Evolutionary conservation across 2,113 vertebrate species (phyloP).

Genomic region (Tyrannus savana): DNA sequence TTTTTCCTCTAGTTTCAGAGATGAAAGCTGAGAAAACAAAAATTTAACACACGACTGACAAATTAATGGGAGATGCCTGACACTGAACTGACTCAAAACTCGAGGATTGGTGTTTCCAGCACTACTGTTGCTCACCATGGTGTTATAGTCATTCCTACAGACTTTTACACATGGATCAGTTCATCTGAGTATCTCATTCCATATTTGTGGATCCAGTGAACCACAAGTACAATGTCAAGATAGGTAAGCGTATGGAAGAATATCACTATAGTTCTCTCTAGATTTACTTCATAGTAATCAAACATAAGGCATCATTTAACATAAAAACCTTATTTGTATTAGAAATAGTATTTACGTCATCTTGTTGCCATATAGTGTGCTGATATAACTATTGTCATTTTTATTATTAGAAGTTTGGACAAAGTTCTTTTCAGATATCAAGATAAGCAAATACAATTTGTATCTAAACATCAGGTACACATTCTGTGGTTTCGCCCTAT

Average conservation of each 20-base stretch:
- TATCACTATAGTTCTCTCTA: neutral
- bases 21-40: neutral
- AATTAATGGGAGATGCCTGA: neutral
- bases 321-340: neutral
- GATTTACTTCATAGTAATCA: neutral
- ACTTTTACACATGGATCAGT: neutral
- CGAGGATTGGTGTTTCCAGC: neutral
- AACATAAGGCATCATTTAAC: neutral
- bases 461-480: neutral
- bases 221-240: neutral
- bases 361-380: neutral
- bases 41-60: neutral
- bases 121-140: neutral
- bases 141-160: neutral
- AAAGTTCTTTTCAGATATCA: neutral
- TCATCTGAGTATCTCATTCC: neutral
- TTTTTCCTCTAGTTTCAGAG: neutral
- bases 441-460: neutral
- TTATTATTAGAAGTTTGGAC: neutral
- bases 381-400: neutral
- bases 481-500: neutral
- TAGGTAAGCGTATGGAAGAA: neutral
- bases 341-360: neutral
- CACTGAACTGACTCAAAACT: neutral
- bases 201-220: neutral